phyloP scores from a whole-genome alignment of 2,888 invertebrate genomes.

The Isotomurus palustris region DNA sequence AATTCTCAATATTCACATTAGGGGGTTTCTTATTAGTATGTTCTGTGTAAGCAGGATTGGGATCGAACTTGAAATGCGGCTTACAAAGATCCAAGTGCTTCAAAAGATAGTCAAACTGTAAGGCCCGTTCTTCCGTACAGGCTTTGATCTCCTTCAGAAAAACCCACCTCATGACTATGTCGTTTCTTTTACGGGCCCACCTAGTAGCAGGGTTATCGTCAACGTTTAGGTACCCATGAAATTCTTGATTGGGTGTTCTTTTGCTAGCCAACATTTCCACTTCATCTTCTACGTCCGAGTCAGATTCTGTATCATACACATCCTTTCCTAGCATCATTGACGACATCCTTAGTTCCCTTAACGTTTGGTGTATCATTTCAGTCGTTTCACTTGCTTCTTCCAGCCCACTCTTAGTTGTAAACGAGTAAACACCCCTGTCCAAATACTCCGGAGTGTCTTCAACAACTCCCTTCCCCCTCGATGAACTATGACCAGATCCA shows the following conservation, averaged over 20 bases:
- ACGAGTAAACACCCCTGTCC: not conserved
- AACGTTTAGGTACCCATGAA: not conserved
- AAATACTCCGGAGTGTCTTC: not conserved
- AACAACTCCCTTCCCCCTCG: not conserved
- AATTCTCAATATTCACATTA: too few species aligned
- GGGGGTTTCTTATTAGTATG: too few species aligned
- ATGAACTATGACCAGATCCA: not conserved
- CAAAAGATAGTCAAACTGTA: too few species aligned
- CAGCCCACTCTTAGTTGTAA: not conserved
- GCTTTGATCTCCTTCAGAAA: constrained; percentile 2
- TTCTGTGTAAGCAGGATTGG: too few species aligned
- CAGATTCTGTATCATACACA: constrained; percentile 1
- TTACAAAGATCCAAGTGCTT: too few species aligned
- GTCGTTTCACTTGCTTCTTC: not conserved
- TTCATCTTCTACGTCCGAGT: constrained; percentile 6
- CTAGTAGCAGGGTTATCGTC: constrained; percentile 1
- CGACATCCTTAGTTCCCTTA: not conserved
- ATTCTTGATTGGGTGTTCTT: not conserved
- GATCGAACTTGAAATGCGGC: constrained; percentile 6
- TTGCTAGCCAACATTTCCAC: not conserved
- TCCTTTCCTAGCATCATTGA: not conserved
- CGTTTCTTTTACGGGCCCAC: not conserved
- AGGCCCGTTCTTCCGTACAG: too few species aligned
- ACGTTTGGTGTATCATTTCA: not conserved
- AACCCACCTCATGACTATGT: not conserved